Evolutionary conservation across 2,888 invertebrate genomes (phyloP), one percentile per base, ranked within the genome.

Genomic region (Sturmia bella): DNA sequence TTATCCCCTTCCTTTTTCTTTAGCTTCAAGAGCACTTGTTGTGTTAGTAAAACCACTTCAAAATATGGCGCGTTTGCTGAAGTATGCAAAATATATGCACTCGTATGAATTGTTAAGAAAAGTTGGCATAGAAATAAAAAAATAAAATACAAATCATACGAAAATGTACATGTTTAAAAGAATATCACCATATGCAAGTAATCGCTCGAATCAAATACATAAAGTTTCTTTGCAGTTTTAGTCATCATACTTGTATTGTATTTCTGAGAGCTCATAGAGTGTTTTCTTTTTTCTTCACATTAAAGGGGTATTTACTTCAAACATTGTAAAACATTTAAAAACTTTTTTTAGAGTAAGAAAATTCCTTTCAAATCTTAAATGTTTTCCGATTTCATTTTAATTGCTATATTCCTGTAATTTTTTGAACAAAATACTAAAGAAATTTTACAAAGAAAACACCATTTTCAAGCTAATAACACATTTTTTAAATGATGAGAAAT

Each of bases 61-160:
- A 88, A 89, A 88, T 88, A 88, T 89, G 89, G 89, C 88, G 89
- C 89, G 89, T 89, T 89, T 89, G 89, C 88, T 89, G 87, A 89
- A 89, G 89, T 89, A 88, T 88, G 88, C 88, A 88, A 88, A 88
- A 88, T 88, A 88, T 80, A 69, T 74, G 63, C 68, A 59, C 73
- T 69, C 68, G 57, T 74, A 63, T 32, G 74, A 63, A 74, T 64
- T 69, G 56, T 24, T 76, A 68, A 69, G 52, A 54, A 50, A 70
- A 54, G 59, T 7, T 39, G 19, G 37, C 48, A 68, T n/a, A 72
- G 24, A 32, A 64, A 41, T 12, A 66, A 41, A 57, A 48, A 12
- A 21, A 7, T 17, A 43, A 59, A 61, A 43, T 37, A 0, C 24
- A 63, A 56, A 48, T 59, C 32, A 19, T 41, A 68, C 43, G 24